phyloP scores from a whole-genome alignment of 2,888 invertebrate genomes.

The Rhopalosiphum nymphaeae region DNA sequence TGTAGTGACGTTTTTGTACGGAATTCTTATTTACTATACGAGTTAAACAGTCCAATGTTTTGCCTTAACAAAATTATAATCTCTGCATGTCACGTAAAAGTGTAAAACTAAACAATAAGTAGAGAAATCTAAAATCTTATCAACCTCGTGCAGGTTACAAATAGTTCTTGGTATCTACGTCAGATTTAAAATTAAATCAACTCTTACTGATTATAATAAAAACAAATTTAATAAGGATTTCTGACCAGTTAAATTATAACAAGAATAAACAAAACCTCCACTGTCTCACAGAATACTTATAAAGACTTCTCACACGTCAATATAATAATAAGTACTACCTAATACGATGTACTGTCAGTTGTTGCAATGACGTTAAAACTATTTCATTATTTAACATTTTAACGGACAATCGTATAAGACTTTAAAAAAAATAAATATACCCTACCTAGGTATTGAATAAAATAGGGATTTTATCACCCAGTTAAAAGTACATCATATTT shows the following conservation, averaged over 20 bases:
- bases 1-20: background rate
- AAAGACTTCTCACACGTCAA: slow-evolving; percentile 17
- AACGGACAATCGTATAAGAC: background rate
- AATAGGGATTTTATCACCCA: background rate
- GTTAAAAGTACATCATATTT: background rate
- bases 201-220: slow-evolving; percentile 34
- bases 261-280: background rate
- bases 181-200: slow-evolving; percentile 50
- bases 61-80: slow-evolving; percentile 22
- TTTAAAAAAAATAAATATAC: background rate
- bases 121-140: slow-evolving; percentile 50
- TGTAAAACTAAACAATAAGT: slow-evolving; percentile 54
- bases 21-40: slow-evolving; percentile 13
- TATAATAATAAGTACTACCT: background rate
- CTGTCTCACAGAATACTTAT: background rate
- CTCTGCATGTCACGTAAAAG: slow-evolving; percentile 52
- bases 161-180: slow-evolving; percentile 48
- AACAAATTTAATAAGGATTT: slow-evolving; percentile 34
- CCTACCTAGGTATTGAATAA: background rate
- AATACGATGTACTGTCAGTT: background rate
- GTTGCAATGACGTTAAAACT: background rate
- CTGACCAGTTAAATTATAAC: background rate
- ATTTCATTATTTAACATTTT: background rate
- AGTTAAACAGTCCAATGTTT: slow-evolving; percentile 37
- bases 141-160: slow-evolving; percentile 5